A percentile compares a stretch with the other conserved stretches of the same genome.
Evolutionary conservation across 1,140 invertebrate genomes (phyloP).

Genomic region (Drosophila pseudoananassae): DNA sequence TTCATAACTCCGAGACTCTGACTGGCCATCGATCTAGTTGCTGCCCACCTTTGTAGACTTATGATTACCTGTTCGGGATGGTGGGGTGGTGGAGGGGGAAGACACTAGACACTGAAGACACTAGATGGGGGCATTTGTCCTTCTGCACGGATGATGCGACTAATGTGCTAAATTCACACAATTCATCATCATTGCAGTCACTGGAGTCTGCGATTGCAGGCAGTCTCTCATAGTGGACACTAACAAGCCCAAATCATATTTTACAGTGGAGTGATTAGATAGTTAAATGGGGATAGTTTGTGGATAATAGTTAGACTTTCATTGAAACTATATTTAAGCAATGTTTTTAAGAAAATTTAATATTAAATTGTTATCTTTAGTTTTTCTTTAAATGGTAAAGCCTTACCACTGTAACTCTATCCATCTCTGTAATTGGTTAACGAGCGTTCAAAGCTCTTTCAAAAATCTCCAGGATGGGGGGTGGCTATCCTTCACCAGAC

Average conservation of each 20-base stretch:
- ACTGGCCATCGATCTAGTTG: constrained; percentile 61
- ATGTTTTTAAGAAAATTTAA: no score
- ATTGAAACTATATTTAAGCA: no score
- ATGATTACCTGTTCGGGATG: constrained; percentile 50
- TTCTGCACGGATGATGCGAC: constrained; percentile 58
- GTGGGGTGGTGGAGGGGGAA: not conserved
- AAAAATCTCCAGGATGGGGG: constrained; percentile 9
- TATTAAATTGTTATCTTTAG: not conserved
- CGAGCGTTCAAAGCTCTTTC: constrained; percentile 74
- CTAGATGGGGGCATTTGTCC: constrained; percentile 37
- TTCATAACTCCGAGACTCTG: constrained; percentile 56
- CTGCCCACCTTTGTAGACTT: constrained; percentile 62
- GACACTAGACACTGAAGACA: not conserved
- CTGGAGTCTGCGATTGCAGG: constrained; percentile 1
- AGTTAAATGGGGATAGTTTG: constrained; percentile 14
- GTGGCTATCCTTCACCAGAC: constrained; percentile 20
- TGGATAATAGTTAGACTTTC: not conserved
- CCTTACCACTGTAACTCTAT: constrained; percentile 38
- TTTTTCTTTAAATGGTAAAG: not conserved
- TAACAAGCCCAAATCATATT: constrained; percentile 81
- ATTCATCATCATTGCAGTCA: constrained; percentile 76
- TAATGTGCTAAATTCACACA: constrained; percentile 83
- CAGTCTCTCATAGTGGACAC: constrained; percentile 60
- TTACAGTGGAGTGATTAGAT: constrained; percentile 40
- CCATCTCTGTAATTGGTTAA: constrained; percentile 81